Base-by-base conservation (phyloP, 2,888 invertebrate species). In the Cyaniris semiargus region DNA sequence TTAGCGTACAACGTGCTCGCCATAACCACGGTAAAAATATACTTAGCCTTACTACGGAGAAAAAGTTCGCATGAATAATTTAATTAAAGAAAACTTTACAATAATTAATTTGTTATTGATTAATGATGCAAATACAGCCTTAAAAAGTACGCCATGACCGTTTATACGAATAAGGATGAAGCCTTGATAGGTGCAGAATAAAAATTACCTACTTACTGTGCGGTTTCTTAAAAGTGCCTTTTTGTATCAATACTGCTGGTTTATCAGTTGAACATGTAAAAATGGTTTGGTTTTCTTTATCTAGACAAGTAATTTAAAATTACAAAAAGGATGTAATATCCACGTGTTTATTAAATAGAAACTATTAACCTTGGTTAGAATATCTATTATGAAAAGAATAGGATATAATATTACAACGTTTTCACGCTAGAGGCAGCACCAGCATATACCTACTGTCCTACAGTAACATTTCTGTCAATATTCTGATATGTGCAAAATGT, bases 61-160 rank as follows among this genome's bases (percentile, higher is more conserved):
- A 66, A 66, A 66, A 66, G 27, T 31, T 31, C 27, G 66, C 66
- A 66, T 66, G 27, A 66, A 66, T 66, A 66, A 66, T 66, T 66
- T 66, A 66, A 66, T 66, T 27, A 31, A 44, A 10, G 15, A 13
- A 66, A 66, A 66, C 66, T 66, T 66, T 66, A 66, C 66, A 66
- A 31, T 66, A 66, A 66, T 66, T 31, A 66, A 66, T 66, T 66
- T 27, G 27, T 31, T 66, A 66, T 66, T 27, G 66, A 66, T 66
- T 27, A 66, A 66, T 66, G 27, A 66, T 66, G 66, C 18, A 66
- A 66, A 27, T 66, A 18, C 27, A 27, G 18, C 66, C 66, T 66
- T 66, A 27, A 66, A 18, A 27, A 18, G 66, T 2, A 66, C 27
- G 66, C 15, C 0, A 18, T 66, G 27, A 66, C 27, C 66, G 66